Base-by-base conservation (phyloP, 2,113 vertebrate species). In the Donacobius atricapilla region DNA sequence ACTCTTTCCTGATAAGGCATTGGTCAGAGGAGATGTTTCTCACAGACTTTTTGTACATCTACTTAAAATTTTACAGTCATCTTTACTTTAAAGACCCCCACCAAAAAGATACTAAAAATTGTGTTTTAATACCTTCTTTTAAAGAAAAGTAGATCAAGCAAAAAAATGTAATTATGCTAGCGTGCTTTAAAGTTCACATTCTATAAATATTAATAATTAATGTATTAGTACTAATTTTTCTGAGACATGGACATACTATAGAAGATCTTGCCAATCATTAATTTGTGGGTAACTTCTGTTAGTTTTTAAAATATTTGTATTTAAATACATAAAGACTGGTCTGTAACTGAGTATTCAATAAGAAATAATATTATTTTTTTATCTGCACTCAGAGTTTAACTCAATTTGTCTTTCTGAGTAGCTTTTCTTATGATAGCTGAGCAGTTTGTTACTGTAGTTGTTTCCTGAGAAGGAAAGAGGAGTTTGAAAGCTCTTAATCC, bases 101-200 rank as follows among this genome's bases (percentile, higher is more conserved):
- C 11, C 3, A 50, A 81, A 89, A 92, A 53, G 12, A 11, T 22
- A 42, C 1, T 7, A 28, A 27, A 85, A 40, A 3, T 13, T 51
- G 9, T 0, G 0, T 6, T 72, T 72, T 17, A 50, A 1, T 54
- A 20, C 6, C 0, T 47, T 60, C 4, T 33, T 85, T 40, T 28
- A 69, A 61, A 45, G 45, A 77, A 79, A 76, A 79, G 16, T 3
- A 16, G 5, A 35, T 83, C 1, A 48, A 73, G 53, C 7, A 81
- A 45, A 70, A n/a, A n/a, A 21, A 13, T 17, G 12, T 28, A 23
- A 6, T 6, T 44, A 16, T 5, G 3, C 27, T 60, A 47, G 9
- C 5, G 8, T 63, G 10, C 4, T 53, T 70, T 40, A 25, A 37
- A 90, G 8, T 12, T 87, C 20, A 13, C 3, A 19, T 28, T 23